These are phyloP conservation scores for Atherinosoma microstoma DNA, from an alignment of 2,797 vertebrate species.

Conservation along the genomic window DNA sequence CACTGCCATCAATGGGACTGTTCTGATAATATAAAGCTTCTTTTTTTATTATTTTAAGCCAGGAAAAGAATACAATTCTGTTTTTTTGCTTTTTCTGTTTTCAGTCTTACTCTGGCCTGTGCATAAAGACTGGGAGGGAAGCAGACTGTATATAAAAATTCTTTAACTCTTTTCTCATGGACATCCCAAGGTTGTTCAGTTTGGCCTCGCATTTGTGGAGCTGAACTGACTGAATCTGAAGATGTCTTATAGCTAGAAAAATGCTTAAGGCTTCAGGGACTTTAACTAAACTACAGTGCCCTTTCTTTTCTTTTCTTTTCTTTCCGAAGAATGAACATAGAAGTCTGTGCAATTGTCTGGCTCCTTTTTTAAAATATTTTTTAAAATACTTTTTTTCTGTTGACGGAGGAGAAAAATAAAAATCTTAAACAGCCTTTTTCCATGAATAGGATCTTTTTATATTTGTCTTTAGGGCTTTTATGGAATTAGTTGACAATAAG, in stretches of 20 bases:
- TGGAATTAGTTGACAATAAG: conserved; percentile 4
- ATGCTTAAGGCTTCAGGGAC: neutral
- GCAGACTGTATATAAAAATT: neutral
- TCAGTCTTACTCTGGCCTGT: neutral
- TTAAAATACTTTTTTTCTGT: neutral
- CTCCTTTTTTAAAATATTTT: neutral
- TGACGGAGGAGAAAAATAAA: neutral
- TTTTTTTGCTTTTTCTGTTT: neutral
- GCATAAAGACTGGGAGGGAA: neutral
- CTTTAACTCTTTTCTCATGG: neutral
- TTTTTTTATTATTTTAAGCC: no score
- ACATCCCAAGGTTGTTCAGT: neutral
- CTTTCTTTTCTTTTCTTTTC: neutral
- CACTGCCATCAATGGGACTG: neutral
- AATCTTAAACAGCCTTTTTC: neutral
- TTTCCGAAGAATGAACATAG: neutral
- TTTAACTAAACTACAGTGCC: neutral
- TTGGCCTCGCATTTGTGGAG: neutral
- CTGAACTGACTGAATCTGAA: neutral
- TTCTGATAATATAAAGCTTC: no score
- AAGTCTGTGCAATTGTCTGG: neutral
- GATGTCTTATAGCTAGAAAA: neutral
- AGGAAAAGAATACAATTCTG: no score
- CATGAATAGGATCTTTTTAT: conserved; percentile 1
- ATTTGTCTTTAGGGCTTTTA: conserved; percentile 5